Base-by-base conservation (phyloP, 2,888 invertebrate species). In the Plebejus argus region DNA sequence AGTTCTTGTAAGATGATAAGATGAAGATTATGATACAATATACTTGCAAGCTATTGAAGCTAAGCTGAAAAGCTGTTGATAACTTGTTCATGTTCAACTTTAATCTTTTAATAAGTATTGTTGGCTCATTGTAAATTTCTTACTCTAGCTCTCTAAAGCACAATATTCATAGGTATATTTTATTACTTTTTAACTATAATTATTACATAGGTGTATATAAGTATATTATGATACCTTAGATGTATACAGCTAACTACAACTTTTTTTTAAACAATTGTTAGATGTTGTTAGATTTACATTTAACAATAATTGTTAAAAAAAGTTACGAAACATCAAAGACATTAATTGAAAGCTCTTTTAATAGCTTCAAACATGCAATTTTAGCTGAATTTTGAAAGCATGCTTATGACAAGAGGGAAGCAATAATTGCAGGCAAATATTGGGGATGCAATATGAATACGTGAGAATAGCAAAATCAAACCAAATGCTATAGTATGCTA, bases 1-100 rank as follows among this genome's bases (percentile, higher is more conserved):
- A 23, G 23, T 61, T 61, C 61, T 23, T 23, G 8, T 61, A 23
- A 23, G 10, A 20, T 12, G 23, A 12, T 23, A 61, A 61, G 61
- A 61, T 61, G 61, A 20, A 61, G 58, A 20, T 58, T 58, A 20
- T 20, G 61, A 61, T 23, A 61, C 20, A 61, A 61, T 3, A 61
- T 61, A 61, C 61, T 61, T 23, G 61, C 20, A 61, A 61, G 61
- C 61, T 61, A 10, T 61, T 61, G 20, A 61, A 61, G 23, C 61
- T 61, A 61, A 12, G 23, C 23, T 61, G 8, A 61, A 23, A 61
- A 61, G 23, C 61, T 61, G 23, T 61, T 61, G 20, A 23, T 10
- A 12, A 12, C 61, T 61, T 23, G 10, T 23, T 61, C 12, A 20
- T 23, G 10, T 23, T 61, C 12, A 20, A 58, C 20, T 58, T 58